Evolutionary conservation across 2,888 invertebrate genomes (phyloP).

Genomic region (Melinopterus prodromus): DNA sequence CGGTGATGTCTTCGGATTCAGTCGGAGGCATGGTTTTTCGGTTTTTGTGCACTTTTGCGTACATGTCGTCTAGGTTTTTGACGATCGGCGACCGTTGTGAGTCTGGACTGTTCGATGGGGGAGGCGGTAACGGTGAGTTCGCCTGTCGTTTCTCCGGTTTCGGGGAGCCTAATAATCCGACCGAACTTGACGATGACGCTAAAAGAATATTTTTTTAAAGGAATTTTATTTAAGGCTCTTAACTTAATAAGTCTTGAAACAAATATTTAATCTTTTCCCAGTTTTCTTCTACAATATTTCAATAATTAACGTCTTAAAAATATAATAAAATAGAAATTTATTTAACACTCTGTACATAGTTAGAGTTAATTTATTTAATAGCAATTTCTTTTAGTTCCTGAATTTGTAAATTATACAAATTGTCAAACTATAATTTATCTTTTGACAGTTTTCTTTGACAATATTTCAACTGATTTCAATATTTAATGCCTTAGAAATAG

Average conservation of each 20-base stretch:
- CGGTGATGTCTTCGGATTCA: slow-evolving; percentile 38
- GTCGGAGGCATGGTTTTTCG: slow-evolving; percentile 42
- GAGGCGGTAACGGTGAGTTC: slow-evolving; percentile 87
- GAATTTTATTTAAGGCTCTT: no score
- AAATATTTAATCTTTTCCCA: no score
- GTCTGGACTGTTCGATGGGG: slow-evolving; percentile 59
- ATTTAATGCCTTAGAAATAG: not conserved
- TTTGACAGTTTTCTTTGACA: not conserved
- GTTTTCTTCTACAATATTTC: no score
- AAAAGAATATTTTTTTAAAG: slow-evolving; percentile 39
- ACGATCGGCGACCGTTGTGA: slow-evolving; percentile 46
- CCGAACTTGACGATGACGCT: slow-evolving; percentile 73
- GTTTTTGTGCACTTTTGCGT: slow-evolving; percentile 84
- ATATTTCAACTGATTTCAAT: not conserved
- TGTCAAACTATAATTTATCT: no score
- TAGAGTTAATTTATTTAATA: no score
- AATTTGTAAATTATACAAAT: not conserved
- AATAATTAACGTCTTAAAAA: no score
- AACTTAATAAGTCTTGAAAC: no score
- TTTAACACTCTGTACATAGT: no score
- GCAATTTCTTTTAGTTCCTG: not conserved
- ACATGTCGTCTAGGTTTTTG: slow-evolving; percentile 86
- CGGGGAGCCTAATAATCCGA: slow-evolving; percentile 70
- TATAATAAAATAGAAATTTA: no score
- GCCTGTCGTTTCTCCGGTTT: slow-evolving; percentile 91